Percentiles rank a stretch among this genome's conserved stretches.
These are phyloP conservation scores for Papilio elwesi DNA, from an alignment of 2,888 invertebrate genomes.

Conservation along the genomic window DNA sequence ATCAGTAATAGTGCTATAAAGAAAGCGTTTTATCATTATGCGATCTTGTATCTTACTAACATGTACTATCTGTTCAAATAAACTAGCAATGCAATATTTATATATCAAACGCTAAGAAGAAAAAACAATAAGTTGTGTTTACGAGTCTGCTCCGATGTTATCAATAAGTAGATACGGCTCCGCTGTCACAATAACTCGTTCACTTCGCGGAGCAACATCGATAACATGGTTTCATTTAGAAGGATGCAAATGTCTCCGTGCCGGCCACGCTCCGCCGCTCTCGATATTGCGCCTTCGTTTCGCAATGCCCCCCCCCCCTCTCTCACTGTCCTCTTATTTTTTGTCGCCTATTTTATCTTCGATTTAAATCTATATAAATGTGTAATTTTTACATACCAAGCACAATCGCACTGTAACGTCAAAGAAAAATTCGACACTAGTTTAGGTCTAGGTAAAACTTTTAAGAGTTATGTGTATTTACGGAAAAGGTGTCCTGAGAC, in stretches of 20 bases:
- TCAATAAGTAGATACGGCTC: conserved; percentile 43
- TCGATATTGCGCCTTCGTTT: conserved; percentile 68
- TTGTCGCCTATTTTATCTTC: conserved; percentile 66
- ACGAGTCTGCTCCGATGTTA: conserved; percentile 42
- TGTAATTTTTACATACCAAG: conserved; percentile 69
- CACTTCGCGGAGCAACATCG: conserved; percentile 64
- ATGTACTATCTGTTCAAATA: conserved; percentile 14
- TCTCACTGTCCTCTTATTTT: conserved; percentile 44
- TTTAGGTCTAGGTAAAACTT: conserved; percentile 43
- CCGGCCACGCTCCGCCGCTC: conserved; percentile 63
- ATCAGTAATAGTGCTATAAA: neutral
- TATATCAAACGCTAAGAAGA: conserved; percentile 27
- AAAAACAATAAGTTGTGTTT: conserved; percentile 37
- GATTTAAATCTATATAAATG: conserved; percentile 71
- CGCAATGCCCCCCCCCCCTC: conserved; percentile 48
- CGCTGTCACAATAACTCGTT: conserved; percentile 59
- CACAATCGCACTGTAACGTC: conserved; percentile 48
- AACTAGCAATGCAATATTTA: conserved; percentile 11
- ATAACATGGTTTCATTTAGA: conserved; percentile 65
- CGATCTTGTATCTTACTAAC: neutral
- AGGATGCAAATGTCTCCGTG: conserved; percentile 73
- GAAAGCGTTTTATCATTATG: neutral
- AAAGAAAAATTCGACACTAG: conserved; percentile 4
- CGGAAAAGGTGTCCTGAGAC: conserved; percentile 31
- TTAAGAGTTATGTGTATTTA: conserved; percentile 43